Evolutionary conservation across 2,888 invertebrate genomes (phyloP), one percentile per base, ranked within the genome.

Genomic region (Malacosoma neustria): DNA sequence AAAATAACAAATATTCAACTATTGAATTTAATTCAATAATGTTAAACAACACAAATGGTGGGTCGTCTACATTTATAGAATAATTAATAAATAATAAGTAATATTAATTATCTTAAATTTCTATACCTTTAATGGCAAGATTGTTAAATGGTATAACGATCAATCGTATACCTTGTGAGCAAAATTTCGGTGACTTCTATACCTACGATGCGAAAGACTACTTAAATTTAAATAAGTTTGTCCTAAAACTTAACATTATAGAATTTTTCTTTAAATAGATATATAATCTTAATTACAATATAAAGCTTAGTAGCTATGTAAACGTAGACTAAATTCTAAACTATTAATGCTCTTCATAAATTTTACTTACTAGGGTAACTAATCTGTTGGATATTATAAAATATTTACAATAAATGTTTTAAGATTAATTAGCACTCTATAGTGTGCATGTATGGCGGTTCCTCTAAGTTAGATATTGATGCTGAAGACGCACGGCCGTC

Each of bases 401-500:
- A n/a, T n/a, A n/a, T n/a, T n/a, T n/a, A n/a, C n/a, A n/a, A 31
- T 41, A 36, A 15, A 38, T 35, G 36, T 14, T 35, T 22, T 22
- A 22, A 22, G 6, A 22, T 22, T 2, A 22, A 22, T 57, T 51
- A 80, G 55, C 80, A 84, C 53, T 81, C 73, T 47, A 84, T 74
- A 32, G 77, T 73, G 42, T 73, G 76, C 45, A 67, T 48, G 49
- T 72, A 84, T 49, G 74, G 68, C 46, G 69, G 51, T 41, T 79
- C 77, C 15, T 81, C 77, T 43, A 74, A 48, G 43, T 76, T 72
- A 35, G 66, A 57, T 14, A 76, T 58, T 7, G 81, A 73, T 2
- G 75, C 60, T 2, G 72, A 62, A 0, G 84, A 79, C 1, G 70
- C 60, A 13, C 75, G 59, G 0, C 76, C 75, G 29, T 76, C 77